Percentiles rank a stretch among this genome's conserved stretches.
Evolutionary conservation across 1,140 invertebrate genomes (phyloP).

Genomic region (Nixonia krombeini): DNA sequence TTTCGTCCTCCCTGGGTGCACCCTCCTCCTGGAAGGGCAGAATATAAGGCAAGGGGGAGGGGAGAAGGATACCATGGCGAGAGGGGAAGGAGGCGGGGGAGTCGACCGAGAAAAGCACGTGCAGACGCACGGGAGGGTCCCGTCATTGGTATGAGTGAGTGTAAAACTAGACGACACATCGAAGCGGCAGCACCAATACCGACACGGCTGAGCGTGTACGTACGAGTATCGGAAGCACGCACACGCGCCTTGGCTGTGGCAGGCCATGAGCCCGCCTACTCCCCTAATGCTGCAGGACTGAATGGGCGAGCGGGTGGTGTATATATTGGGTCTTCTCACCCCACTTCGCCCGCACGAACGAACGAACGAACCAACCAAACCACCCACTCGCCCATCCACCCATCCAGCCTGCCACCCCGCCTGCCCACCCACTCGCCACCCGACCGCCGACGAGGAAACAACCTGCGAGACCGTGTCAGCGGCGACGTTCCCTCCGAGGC

Average conservation of each 20-base stretch:
- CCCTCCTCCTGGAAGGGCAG: conserved; percentile 13
- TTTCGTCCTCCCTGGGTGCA: conserved; percentile 4
- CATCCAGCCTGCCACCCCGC: conserved; percentile 68
- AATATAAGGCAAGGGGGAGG: conserved; percentile 18
- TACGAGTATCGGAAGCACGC: not conserved
- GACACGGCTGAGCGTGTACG: not conserved
- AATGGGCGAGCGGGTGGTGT: conserved; percentile 64
- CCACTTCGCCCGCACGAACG: conserved; percentile 55
- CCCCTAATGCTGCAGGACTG: conserved; percentile 61
- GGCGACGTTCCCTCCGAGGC: conserved; percentile 56
- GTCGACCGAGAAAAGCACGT: conserved; percentile 22
- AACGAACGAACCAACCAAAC: conserved; percentile 39
- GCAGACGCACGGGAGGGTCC: conserved; percentile 13
- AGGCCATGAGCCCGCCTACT: conserved; percentile 46
- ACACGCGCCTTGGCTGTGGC: conserved; percentile 16
- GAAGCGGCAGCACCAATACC: not conserved
- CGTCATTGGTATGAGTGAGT: conserved; percentile 10
- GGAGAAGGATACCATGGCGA: conserved; percentile 4
- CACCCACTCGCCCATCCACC: conserved; percentile 59
- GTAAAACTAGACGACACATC: not conserved
- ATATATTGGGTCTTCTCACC: conserved; percentile 62
- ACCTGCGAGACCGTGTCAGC: conserved; percentile 64
- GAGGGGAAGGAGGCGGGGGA: conserved; percentile 9
- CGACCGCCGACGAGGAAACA: conserved; percentile 71
- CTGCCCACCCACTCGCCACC: conserved; percentile 71